Percentiles rank a stretch among this genome's conserved stretches.
Conservation (phyloP, 2,113 vertebrate species). For the Mormoops blainvillei region DNA sequence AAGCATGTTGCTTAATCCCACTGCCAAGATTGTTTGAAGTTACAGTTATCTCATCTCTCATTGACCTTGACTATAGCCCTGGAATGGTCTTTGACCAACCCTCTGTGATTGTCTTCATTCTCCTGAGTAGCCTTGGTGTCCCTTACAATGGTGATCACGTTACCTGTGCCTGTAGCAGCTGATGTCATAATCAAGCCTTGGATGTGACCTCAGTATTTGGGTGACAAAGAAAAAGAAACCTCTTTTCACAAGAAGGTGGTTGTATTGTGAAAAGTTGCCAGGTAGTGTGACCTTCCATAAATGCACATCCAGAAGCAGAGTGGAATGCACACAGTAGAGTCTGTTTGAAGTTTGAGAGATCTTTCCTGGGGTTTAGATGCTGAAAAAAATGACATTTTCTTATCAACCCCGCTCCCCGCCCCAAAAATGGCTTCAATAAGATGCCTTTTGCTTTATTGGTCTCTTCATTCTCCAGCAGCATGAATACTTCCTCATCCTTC, state of each 20-base stretch:
- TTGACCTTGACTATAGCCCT: neutral
- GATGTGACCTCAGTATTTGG: neutral
- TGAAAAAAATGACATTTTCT: neutral
- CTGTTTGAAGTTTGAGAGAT: neutral
- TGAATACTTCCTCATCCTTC: neutral
- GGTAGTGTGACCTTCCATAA: neutral
- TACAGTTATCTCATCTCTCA: neutral
- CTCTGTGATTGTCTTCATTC: neutral
- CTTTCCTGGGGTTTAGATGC: neutral
- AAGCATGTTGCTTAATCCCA: neutral
- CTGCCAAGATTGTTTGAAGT: neutral
- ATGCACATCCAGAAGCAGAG: neutral
- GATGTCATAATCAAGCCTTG: slow-evolving; percentile 1
- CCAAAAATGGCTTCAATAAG: neutral
- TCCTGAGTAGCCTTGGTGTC: neutral
- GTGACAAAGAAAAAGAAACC: neutral
- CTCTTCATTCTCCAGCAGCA: neutral
- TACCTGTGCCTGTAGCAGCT: neutral
- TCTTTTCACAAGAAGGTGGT: neutral
- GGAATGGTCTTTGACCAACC: neutral
- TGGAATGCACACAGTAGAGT: neutral
- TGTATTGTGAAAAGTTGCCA: neutral
- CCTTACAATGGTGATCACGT: neutral
- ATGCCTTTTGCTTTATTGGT: neutral
- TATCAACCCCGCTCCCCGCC: no score